Evolutionary conservation across 2,888 invertebrate genomes (phyloP).

Genomic region (Alentia gelatinosa): DNA sequence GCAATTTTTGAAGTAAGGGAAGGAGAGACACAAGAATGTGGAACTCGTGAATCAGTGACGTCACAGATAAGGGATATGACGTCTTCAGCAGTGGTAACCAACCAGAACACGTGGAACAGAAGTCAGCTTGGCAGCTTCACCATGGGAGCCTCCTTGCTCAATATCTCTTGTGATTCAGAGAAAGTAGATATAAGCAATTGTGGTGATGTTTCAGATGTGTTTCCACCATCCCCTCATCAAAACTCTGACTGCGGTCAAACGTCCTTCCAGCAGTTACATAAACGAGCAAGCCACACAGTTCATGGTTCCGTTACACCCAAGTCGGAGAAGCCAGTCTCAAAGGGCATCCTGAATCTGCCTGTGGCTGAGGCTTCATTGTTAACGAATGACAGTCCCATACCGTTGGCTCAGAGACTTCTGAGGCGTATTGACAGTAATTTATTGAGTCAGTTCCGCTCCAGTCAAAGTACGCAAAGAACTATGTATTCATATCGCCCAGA

Average conservation of each 20-base stretch:
- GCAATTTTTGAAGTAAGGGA: not conserved
- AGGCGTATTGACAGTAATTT: not conserved
- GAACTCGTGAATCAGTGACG: no score
- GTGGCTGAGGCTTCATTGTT: not conserved
- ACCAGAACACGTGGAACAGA: not conserved
- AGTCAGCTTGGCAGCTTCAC: slow-evolving; percentile 7
- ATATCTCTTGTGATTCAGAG: not conserved
- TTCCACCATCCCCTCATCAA: not conserved
- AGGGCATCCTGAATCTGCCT: not conserved
- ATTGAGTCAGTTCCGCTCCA: not conserved
- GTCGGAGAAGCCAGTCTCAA: not conserved
- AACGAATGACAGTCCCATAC: not conserved
- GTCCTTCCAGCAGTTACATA: no score
- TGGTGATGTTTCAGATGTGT: not conserved
- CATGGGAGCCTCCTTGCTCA: not conserved
- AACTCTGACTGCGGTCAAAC: no score
- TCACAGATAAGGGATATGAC: no score
- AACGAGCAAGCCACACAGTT: no score
- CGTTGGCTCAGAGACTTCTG: not conserved
- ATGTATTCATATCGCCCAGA: no score
- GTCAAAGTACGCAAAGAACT: no score
- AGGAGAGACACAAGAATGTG: no score
- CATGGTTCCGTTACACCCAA: no score
- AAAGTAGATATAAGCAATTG: not conserved
- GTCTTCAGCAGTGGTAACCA: not conserved